Evolutionary conservation across 2,113 vertebrate species (phyloP).

Genomic region (Bubo blakistoni): DNA sequence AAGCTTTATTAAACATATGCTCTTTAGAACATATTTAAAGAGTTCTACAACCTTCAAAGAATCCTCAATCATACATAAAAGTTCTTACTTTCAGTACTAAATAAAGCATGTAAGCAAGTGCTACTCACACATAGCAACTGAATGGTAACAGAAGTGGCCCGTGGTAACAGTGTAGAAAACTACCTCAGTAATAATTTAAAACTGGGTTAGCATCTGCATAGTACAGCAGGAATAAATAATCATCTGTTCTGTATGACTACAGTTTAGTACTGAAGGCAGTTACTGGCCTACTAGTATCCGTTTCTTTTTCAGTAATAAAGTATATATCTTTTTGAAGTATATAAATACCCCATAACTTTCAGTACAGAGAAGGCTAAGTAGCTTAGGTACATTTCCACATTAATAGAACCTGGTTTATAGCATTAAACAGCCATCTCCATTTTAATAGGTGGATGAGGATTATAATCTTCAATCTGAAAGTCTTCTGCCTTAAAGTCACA

Average conservation of each 20-base stretch:
- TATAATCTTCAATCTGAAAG: constrained; percentile 88
- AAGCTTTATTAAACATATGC: constrained; percentile 40
- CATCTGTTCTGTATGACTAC: neutral
- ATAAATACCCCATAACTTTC: neutral
- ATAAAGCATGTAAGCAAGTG: neutral
- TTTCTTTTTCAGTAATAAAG: neutral
- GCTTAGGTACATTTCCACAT: neutral
- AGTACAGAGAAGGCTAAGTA: neutral
- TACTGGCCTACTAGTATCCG: neutral
- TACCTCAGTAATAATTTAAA: neutral
- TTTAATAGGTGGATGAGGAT: constrained; percentile 92
- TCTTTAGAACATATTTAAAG: neutral
- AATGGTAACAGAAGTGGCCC: neutral
- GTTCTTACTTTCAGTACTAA: neutral
- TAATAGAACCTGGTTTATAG: neutral
- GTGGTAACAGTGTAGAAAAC: neutral
- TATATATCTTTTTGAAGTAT: neutral
- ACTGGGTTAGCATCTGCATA: neutral
- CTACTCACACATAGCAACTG: neutral
- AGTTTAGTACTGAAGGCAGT: neutral
- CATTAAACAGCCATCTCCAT: constrained; percentile 94
- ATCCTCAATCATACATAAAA: neutral
- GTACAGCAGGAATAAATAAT: neutral
- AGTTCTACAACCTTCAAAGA: neutral
- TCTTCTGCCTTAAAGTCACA: constrained; percentile 88